A percentile compares a stretch with the other conserved stretches of the same genome.
phyloP scores from a whole-genome alignment of 2,113 vertebrate species.

The Fulmarus glacialis region DNA sequence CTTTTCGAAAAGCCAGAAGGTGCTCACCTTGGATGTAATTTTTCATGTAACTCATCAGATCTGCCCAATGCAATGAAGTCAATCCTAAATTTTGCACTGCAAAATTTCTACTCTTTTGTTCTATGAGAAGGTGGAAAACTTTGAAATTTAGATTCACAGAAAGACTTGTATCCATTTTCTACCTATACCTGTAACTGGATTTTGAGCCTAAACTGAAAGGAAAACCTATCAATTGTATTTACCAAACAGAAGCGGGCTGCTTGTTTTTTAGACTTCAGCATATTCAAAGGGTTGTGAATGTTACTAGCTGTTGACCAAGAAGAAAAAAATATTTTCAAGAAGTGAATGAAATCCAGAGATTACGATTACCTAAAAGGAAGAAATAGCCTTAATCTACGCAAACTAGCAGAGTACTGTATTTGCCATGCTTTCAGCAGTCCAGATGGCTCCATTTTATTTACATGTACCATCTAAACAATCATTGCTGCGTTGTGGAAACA shows the following conservation, averaged over 20 bases:
- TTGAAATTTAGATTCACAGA: not conserved
- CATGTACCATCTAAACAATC: not conserved
- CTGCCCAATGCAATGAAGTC: not conserved
- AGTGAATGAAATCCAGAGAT: not conserved
- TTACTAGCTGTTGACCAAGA: not conserved
- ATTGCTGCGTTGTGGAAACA: not conserved
- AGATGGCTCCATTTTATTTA: not conserved
- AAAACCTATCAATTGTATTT: not conserved
- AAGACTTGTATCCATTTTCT: not conserved
- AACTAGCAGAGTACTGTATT: not conserved
- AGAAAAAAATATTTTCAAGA: not conserved
- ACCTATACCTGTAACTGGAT: not conserved
- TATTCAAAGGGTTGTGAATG: not conserved
- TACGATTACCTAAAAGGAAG: not conserved
- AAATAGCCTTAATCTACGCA: not conserved
- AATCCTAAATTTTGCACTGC: not conserved
- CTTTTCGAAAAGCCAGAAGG: not conserved
- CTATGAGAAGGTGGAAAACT: not conserved
- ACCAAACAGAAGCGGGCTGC: not conserved
- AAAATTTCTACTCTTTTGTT: not conserved
- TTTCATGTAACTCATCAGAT: not conserved
- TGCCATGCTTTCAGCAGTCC: not conserved
- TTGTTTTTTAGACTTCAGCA: not conserved
- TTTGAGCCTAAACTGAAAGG: not conserved
- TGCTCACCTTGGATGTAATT: not conserved